Evolutionary conservation across 2,113 vertebrate species (phyloP).

Genomic region (Tonatia bakeri): DNA sequence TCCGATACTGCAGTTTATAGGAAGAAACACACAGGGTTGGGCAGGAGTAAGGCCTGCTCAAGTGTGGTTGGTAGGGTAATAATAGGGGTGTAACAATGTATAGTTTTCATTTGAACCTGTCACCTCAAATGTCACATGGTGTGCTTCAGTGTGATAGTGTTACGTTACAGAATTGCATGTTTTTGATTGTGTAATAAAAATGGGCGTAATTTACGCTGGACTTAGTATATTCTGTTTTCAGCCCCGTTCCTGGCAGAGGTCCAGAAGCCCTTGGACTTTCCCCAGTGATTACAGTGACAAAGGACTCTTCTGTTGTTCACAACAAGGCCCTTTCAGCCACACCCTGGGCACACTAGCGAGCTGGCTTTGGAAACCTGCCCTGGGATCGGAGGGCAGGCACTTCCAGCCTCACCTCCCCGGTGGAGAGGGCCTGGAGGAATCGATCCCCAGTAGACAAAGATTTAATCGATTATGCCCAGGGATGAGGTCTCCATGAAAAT

Average conservation of each 20-base stretch:
- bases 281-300: neutral
- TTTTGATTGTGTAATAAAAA: no score
- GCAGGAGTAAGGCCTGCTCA: no score
- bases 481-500: neutral
- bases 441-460: rapidly evolving
- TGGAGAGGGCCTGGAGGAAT: no score
- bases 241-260: neutral
- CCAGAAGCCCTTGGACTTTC: neutral
- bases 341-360: neutral
- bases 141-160: no score
- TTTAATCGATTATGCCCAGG: neutral
- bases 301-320: neutral
- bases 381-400: neutral
- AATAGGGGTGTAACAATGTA: no score
- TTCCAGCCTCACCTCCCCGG: no score
- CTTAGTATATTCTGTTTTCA: neutral
- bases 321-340: neutral
- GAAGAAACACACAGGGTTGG: neutral
- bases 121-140: no score
- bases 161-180: no score
- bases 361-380: neutral
- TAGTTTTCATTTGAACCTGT: no score
- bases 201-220: no score
- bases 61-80: no score
- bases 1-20: neutral